Evolutionary conservation across 1,140 invertebrate genomes (phyloP).

Genomic region (Drosophila guanche): DNA sequence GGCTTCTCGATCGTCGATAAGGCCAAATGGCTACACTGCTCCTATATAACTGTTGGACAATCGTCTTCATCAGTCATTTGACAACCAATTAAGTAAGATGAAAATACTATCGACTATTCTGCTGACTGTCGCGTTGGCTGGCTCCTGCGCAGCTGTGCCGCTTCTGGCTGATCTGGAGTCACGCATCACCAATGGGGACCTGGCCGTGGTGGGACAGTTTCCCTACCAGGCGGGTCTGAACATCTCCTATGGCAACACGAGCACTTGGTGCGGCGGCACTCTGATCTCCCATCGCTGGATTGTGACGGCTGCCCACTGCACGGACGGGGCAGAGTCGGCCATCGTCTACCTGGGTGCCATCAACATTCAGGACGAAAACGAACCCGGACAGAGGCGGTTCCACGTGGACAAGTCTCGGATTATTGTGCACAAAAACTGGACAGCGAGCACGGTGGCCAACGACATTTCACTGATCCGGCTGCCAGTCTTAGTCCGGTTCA

Average conservation of each 20-base stretch:
- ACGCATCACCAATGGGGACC: slow-evolving; percentile 60
- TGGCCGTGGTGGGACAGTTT: slow-evolving; percentile 51
- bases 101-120: slow-evolving; percentile 7
- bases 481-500: slow-evolving; percentile 23
- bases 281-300: slow-evolving; percentile 50
- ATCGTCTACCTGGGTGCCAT: slow-evolving; percentile 41
- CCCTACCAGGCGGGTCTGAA: slow-evolving; percentile 71
- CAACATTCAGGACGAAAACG: slow-evolving; percentile 25
- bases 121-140: neutral
- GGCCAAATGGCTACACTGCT: neutral
- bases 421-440: slow-evolving; percentile 47
- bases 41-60: slow-evolving; percentile 19
- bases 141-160: neutral
- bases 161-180: slow-evolving; percentile 1
- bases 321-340: slow-evolving; percentile 30
- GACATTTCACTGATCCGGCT: slow-evolving; percentile 55
- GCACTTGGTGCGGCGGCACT: slow-evolving; percentile 58
- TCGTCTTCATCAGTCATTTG: neutral
- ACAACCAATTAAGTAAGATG: slow-evolving; percentile 5
- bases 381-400: slow-evolving; percentile 24
- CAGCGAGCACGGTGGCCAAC: slow-evolving; percentile 43
- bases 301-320: slow-evolving; percentile 62
- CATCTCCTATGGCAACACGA: slow-evolving; percentile 38
- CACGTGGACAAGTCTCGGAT: slow-evolving; percentile 11
- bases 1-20: slow-evolving; percentile 20